Base-by-base conservation (phyloP, 1,140 invertebrate genomes). In the Bombus consobrinus region DNA sequence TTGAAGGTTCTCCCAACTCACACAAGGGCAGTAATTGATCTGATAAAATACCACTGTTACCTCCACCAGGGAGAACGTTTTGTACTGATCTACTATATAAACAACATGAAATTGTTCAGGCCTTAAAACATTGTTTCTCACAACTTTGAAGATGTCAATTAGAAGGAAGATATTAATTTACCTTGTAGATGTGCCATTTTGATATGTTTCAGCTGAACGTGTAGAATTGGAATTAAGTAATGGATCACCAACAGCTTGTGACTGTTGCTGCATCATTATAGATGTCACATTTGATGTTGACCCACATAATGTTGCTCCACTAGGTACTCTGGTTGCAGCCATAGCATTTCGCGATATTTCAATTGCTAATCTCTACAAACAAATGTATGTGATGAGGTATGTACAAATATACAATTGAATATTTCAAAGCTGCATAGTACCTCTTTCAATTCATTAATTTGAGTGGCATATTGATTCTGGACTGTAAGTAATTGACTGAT, bases 361-460 rank as follows among this genome's bases (percentile, higher is more conserved):
- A 81, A 97, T 95, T 8, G 96, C 96, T 77, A 98, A 93, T 89
- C 97, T 96, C 97, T 97, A 93, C 73, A 91, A 91, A 83, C 1
- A 43, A 69, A 34, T 47, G 1, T 34, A 53, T 28, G 12, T n/a
- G 5, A 64, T 15, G 5, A 72, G 0, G 43, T 43, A 59, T 53
- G 6, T 9, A 22, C 0, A 4, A 78, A 78, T 43, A 25, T n/a
- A 12, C 34, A 28, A 57, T 13, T 87, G 87, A 57, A 81, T 90
- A 73, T 83, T 76, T 68, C 64, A 75, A 59, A 62, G 71, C 69
- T 57, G 15, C n/a, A 86, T 74, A 81, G 91, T 96, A 97, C 97
- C 96, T 98, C 97, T 95, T 98, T 98, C 25, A 98, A 96, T 96
- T 98, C 97, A 95, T 97, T 98, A 81, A 98, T 97, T 93, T 98